Base-by-base conservation (phyloP, 2,113 vertebrate genomes). In the Lichenostomus cassidix region DNA sequence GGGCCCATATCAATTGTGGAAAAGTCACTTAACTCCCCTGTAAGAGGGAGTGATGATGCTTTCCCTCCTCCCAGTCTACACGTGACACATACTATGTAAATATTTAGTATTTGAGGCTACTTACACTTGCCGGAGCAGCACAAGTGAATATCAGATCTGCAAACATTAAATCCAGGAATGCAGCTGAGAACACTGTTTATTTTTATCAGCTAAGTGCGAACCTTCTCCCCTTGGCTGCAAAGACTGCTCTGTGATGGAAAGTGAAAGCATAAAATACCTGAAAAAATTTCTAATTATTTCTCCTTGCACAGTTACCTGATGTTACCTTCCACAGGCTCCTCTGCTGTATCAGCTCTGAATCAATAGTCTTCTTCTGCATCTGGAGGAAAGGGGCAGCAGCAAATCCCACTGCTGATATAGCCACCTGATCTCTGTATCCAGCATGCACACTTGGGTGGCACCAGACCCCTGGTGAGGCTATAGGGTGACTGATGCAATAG, bases 141-240 rank as follows among this genome's bases (percentile, higher is more conserved):
- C 55, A 68, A 95, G 94, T 86, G 92, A 97, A 33, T 93, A 95
- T 96, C 90, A 94, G 83, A 83, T 89, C 93, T 95, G 93, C 94
- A 94, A 95, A 93, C 44, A 94, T 95, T 94, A 94, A 15, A 71
- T 92, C 83, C 85, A 89, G 92, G 85, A 96, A 97, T 90, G 93
- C 60, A 90, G 92, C 73, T 53, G 64, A 68, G 88, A 96, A 86
- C 14, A 10, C 33, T 94, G 71, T 96, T 95, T 93, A 93, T 96
- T 96, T 97, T 96, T 93, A 81, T 92, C 93, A 96, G 90, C 85
- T 81, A 90, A 95, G 76, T 89, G 92, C 83, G 92, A 90, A 95
- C 93, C 93, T 96, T 93, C 90, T 91, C 59, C n/a, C 35, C 29
- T 90, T 49, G 49, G 52, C 94, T 88, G 50, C 70, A 65, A 73